A percentile compares a stretch with the other conserved stretches of the same genome.
Conservation (phyloP, 2,888 invertebrate genomes). For the Ceramica pisi region DNA sequence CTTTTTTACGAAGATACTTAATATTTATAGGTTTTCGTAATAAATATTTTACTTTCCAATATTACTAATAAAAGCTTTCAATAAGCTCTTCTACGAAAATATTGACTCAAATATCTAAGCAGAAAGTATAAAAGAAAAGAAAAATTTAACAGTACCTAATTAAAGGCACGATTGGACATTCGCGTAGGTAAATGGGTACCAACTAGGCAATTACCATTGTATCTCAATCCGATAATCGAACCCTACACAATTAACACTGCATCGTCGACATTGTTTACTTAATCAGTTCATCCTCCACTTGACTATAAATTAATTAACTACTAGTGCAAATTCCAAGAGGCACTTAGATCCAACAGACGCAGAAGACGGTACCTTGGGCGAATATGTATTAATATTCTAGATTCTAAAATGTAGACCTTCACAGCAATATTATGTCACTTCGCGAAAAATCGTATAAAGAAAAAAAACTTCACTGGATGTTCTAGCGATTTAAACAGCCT, state of each 20-base stretch:
- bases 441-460: constrained; percentile 41
- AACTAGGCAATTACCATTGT: constrained; percentile 75
- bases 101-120: constrained; percentile 24
- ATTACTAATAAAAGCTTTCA: neutral
- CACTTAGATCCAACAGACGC: constrained; percentile 37
- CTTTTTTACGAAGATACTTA: no score
- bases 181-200: constrained; percentile 71
- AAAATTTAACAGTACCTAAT: constrained; percentile 69
- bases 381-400: constrained; percentile 36
- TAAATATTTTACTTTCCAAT: neutral
- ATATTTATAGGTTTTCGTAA: no score
- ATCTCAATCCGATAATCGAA: constrained; percentile 78
- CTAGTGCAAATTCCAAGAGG: constrained; percentile 66
- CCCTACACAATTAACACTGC: constrained; percentile 81
- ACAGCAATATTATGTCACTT: constrained; percentile 12
- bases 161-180: constrained; percentile 71
- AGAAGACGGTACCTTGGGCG: neutral
- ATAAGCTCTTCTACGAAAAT: constrained; percentile 9
- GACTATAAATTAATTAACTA: constrained; percentile 81
- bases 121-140: constrained; percentile 41
- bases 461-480: constrained; percentile 54
- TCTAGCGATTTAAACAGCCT: constrained; percentile 58
- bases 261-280: constrained; percentile 80
- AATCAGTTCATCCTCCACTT: constrained; percentile 80
- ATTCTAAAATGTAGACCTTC: neutral